phyloP scores from a whole-genome alignment of 2,113 vertebrate species.

The Coturnix japonica region DNA sequence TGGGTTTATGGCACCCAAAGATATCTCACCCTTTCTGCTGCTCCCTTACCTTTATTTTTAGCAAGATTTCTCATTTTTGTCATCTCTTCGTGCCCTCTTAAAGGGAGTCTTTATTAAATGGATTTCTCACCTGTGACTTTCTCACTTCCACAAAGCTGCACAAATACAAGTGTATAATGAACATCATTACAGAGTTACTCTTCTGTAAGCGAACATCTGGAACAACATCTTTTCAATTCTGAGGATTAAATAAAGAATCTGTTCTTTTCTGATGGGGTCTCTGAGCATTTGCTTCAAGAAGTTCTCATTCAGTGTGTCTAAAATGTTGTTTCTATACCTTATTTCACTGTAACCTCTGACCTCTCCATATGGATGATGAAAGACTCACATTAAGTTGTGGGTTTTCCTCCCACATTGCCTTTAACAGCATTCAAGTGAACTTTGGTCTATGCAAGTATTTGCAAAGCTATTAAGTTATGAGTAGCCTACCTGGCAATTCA shows the following conservation, averaged over 20 bases:
- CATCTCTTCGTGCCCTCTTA: background rate
- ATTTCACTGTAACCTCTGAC: background rate
- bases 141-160: background rate
- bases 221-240: background rate
- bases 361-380: background rate
- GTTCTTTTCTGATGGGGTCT: background rate
- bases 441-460: background rate
- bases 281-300: background rate
- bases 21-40: background rate
- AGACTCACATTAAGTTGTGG: background rate
- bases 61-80: background rate
- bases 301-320: background rate
- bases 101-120: background rate
- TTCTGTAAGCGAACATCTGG: background rate
- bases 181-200: background rate
- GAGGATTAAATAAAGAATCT: background rate
- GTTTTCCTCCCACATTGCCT: background rate
- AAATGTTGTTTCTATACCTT: background rate
- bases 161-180: background rate
- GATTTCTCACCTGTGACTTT: background rate
- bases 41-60: background rate
- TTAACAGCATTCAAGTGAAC: background rate
- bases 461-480: background rate
- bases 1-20: background rate
- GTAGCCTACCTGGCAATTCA: background rate